Evolutionary conservation across 2,113 vertebrate genomes (phyloP).

Genomic region (Lasiurus borealis): DNA sequence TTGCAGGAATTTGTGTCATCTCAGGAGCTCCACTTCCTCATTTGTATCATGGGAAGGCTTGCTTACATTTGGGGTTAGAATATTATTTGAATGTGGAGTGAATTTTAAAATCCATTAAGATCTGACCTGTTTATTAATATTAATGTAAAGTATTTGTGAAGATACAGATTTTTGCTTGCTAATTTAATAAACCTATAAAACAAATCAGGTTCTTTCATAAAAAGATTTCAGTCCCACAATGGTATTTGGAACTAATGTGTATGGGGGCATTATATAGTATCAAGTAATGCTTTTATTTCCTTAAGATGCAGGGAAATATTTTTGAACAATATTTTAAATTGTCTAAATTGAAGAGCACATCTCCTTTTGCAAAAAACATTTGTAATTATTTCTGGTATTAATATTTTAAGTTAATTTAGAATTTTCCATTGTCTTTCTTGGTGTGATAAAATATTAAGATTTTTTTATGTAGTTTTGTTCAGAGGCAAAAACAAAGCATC

Average conservation of each 20-base stretch:
- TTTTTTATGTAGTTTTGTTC: neutral
- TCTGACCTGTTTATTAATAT: conserved; percentile 44
- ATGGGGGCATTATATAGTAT: neutral
- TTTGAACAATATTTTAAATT: conserved; percentile 24
- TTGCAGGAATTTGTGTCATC: neutral
- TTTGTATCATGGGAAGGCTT: neutral
- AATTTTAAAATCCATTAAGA: conserved; percentile 54
- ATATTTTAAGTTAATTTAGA: neutral
- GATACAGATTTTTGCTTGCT: conserved; percentile 50
- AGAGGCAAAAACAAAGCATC: conserved; percentile 18
- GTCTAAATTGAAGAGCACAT: neutral
- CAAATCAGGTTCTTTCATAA: neutral
- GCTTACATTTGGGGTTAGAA: neutral
- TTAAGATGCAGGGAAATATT: neutral
- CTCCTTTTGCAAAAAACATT: neutral
- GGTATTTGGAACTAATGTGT: conserved; percentile 34
- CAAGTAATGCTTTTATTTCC: conserved; percentile 7
- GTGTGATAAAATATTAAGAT: conserved; percentile 2
- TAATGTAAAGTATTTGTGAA: conserved; percentile 7
- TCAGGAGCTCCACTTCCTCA: conserved; percentile 11
- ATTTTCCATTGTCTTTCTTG: conserved; percentile 24
- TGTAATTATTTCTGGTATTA: conserved; percentile 21
- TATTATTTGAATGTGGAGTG: conserved; percentile 17
- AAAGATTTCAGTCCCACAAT: neutral
- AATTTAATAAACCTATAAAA: conserved; percentile 35